A percentile compares a stretch with the other conserved stretches of the same genome.
Conservation (phyloP, 2,888 invertebrate species). For the Eristalinus sepulchralis region DNA sequence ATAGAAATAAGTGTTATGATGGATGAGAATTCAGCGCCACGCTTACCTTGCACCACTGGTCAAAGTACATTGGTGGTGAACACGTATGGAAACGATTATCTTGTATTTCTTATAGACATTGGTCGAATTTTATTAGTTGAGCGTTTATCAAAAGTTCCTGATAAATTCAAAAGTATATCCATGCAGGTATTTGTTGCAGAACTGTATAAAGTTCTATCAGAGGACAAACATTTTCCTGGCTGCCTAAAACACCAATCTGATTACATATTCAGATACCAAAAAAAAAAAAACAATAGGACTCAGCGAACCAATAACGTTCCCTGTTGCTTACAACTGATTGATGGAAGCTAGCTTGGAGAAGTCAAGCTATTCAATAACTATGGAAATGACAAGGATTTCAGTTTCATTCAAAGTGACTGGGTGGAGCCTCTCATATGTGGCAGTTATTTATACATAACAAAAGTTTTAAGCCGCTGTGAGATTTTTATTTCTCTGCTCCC, state of each 20-base stretch:
- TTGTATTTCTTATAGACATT: slow-evolving; percentile 73
- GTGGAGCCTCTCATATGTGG: slow-evolving; percentile 64
- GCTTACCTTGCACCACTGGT: slow-evolving; percentile 70
- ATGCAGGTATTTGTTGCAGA: slow-evolving; percentile 71
- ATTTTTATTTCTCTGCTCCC: slow-evolving; percentile 69
- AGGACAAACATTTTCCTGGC: slow-evolving; percentile 40
- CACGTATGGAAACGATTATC: slow-evolving; percentile 59
- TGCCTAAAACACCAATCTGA: slow-evolving; percentile 7
- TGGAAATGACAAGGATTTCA: slow-evolving; percentile 62
- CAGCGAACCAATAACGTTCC: slow-evolving; percentile 2
- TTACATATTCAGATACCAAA: not conserved
- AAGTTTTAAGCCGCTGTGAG: slow-evolving; percentile 68
- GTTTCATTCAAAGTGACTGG: slow-evolving; percentile 66
- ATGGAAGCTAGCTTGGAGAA: slow-evolving; percentile 64
- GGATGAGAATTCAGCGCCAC: slow-evolving; percentile 72
- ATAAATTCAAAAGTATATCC: slow-evolving; percentile 58
- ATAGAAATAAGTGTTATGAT: slow-evolving; percentile 27
- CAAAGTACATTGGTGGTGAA: slow-evolving; percentile 71
- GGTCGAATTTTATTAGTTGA: slow-evolving; percentile 70
- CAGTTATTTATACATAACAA: slow-evolving; percentile 60
- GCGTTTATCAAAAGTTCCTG: slow-evolving; percentile 70
- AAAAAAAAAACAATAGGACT: too few species aligned
- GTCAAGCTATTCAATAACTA: slow-evolving; percentile 67
- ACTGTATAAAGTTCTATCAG: slow-evolving; percentile 38
- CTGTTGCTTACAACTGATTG: slow-evolving; percentile 44